These are phyloP conservation scores for Xerus inauris DNA, from an alignment of 2,113 vertebrate genomes.

Conservation along the genomic window DNA sequence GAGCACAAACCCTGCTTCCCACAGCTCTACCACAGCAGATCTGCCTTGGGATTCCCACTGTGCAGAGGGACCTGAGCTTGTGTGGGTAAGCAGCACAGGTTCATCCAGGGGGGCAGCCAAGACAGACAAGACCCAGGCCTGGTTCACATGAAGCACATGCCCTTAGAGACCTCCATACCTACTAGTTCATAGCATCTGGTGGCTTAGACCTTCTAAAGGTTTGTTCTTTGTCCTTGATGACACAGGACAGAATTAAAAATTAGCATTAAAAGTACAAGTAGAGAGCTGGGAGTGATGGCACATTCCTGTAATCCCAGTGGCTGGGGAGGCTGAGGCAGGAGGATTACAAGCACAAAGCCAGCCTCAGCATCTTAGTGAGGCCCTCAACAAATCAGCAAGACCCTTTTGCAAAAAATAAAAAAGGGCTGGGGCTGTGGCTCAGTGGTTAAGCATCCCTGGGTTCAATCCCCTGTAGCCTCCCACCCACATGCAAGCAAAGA, in stretches of 20 bases:
- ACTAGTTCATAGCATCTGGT: neutral
- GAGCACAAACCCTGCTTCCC: neutral
- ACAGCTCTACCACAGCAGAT: rapidly evolving
- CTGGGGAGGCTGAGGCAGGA: too few relatives aligned
- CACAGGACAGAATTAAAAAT: neutral
- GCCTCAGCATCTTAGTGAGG: too few relatives aligned
- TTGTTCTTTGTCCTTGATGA: neutral
- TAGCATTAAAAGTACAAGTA: neutral
- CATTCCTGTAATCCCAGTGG: too few relatives aligned
- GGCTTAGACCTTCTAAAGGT: neutral
- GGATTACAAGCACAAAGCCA: too few relatives aligned
- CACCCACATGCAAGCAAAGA: neutral
- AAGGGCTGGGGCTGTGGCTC: too few relatives aligned
- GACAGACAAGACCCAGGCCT: neutral
- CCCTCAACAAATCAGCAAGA: too few relatives aligned
- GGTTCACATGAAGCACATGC: rapidly evolving
- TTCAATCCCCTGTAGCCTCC: too few relatives aligned
- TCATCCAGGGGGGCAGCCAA: neutral
- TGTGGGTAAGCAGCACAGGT: too few relatives aligned
- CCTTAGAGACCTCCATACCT: rapidly evolving
- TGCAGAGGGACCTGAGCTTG: neutral
- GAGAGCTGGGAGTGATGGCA: too few relatives aligned
- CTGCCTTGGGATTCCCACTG: neutral
- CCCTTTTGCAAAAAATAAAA: too few relatives aligned
- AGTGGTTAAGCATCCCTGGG: too few relatives aligned